Percentiles rank a stretch among this genome's conserved stretches.
Conservation (phyloP, 2,888 invertebrate species). For the Oxyteleia sp. region DNA sequence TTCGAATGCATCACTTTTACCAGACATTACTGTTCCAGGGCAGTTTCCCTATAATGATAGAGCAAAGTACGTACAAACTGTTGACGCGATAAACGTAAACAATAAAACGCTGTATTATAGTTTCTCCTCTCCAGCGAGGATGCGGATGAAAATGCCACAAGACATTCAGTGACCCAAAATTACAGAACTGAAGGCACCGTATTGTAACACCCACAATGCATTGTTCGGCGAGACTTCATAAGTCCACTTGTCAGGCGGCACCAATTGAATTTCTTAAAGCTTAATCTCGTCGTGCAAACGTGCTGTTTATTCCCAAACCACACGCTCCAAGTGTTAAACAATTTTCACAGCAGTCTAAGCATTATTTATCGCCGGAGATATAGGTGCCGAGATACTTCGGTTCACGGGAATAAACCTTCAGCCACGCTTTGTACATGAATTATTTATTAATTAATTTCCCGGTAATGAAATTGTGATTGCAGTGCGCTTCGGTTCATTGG, state of each 20-base stretch:
- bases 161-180: slow-evolving; percentile 74
- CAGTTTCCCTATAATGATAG: slow-evolving; percentile 68
- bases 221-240: slow-evolving; percentile 57
- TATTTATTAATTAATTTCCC: slow-evolving; percentile 14
- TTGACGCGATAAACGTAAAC: slow-evolving; percentile 69
- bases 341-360: no score
- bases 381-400: no score
- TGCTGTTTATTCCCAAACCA: no score
- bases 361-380: no score
- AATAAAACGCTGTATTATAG: slow-evolving; percentile 61
- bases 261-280: slow-evolving; percentile 57
- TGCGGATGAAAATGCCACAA: slow-evolving; percentile 60
- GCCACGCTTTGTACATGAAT: no score
- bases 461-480: slow-evolving; percentile 1
- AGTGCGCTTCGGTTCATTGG: slow-evolving; percentile 3
- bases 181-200: slow-evolving; percentile 51
- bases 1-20: slow-evolving; percentile 51
- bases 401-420: no score
- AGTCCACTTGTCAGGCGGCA: slow-evolving; percentile 51
- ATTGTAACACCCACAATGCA: slow-evolving; percentile 56
- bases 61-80: slow-evolving; percentile 48
- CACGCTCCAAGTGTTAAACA: no score
- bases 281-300: slow-evolving; percentile 39
- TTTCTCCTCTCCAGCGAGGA: slow-evolving; percentile 67
- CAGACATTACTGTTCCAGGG: slow-evolving; percentile 46